Evolutionary conservation across 2,797 vertebrate species (phyloP).

Genomic region (Takifugu ocellatus): DNA sequence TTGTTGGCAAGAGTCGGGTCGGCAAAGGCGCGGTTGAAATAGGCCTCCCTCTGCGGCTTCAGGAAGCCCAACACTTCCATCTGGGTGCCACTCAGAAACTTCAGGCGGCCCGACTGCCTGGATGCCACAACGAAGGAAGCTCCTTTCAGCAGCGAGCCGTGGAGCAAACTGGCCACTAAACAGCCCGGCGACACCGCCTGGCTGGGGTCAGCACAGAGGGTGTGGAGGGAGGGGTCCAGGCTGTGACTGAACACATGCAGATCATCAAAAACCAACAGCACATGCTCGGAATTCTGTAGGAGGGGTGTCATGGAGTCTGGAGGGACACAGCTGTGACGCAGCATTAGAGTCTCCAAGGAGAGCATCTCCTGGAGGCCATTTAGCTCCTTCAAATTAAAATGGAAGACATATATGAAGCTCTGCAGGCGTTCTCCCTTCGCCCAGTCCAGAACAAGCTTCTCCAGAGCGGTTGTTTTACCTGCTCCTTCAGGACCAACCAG

Average conservation of each 20-base stretch:
- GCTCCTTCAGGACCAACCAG: slow-evolving; percentile 69
- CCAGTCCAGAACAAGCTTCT: slow-evolving; percentile 74
- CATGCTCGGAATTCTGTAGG: slow-evolving; percentile 51
- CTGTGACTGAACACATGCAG: slow-evolving; percentile 55
- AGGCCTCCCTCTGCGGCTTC: slow-evolving; percentile 63
- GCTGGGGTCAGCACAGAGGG: slow-evolving; percentile 40
- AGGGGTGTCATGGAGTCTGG: slow-evolving; percentile 20
- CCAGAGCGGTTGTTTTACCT: slow-evolving; percentile 73
- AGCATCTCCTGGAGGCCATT: slow-evolving; percentile 12
- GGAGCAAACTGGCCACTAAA: slow-evolving; percentile 69
- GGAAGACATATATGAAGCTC: slow-evolving; percentile 63
- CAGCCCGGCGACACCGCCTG: slow-evolving; percentile 32
- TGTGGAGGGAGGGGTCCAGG: slow-evolving; percentile 36
- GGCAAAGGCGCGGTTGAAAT: slow-evolving; percentile 60
- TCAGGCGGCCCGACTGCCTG: slow-evolving; percentile 22
- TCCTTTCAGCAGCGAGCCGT: slow-evolving; percentile 65
- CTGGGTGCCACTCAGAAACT: slow-evolving; percentile 27
- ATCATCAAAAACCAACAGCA: slow-evolving; percentile 76
- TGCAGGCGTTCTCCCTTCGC: slow-evolving; percentile 53
- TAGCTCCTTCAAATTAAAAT: slow-evolving; percentile 59
- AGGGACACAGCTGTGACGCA: slow-evolving; percentile 32
- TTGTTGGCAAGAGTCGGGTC: slow-evolving; percentile 37
- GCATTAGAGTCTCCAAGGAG: slow-evolving; percentile 64
- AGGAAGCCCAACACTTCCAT: slow-evolving; percentile 71
- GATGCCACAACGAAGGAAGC: slow-evolving; percentile 66